Evolutionary conservation across 1,140 invertebrate species (phyloP).

Genomic region (Harpegnathos saltator): DNA sequence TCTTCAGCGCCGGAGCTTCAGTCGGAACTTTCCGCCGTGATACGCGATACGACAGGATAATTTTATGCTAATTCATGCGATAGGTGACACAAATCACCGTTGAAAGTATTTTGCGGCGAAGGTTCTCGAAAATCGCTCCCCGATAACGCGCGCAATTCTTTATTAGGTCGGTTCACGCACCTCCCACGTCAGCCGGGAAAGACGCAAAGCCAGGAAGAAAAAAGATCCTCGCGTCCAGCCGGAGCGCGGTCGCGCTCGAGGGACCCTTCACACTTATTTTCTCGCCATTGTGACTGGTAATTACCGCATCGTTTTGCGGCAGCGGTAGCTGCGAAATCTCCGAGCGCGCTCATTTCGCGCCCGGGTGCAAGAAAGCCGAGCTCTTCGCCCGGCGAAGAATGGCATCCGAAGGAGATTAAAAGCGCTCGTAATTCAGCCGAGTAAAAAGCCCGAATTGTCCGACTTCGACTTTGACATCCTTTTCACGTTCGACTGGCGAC

Average conservation of each 20-base stretch:
- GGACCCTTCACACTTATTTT: constrained; percentile 32
- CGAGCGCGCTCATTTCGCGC: constrained; percentile 28
- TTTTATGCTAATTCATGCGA: neutral
- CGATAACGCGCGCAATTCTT: constrained; percentile 31
- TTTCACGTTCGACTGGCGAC: neutral
- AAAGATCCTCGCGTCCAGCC: constrained; percentile 27
- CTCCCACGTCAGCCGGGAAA: constrained; percentile 6
- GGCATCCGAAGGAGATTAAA: constrained; percentile 17
- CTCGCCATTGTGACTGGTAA: constrained; percentile 48
- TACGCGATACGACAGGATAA: neutral
- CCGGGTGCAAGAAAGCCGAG: constrained; percentile 13
- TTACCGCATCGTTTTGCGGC: constrained; percentile 52
- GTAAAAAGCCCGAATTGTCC: neutral
- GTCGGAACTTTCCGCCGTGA: neutral
- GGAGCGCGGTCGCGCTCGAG: constrained; percentile 23
- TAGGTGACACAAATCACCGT: constrained; percentile 27
- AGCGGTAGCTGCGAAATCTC: constrained; percentile 50
- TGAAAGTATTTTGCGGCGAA: constrained; percentile 7
- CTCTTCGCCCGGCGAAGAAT: neutral
- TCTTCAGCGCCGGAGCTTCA: neutral
- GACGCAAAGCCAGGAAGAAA: constrained; percentile 31
- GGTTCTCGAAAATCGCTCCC: constrained; percentile 8
- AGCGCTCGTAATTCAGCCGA: neutral
- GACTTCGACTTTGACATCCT: neutral
- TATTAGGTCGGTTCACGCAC: constrained; percentile 1